These are phyloP conservation scores for Globodera rostochiensis DNA, from an alignment of 1,140 invertebrate genomes.

Conservation along the genomic window DNA sequence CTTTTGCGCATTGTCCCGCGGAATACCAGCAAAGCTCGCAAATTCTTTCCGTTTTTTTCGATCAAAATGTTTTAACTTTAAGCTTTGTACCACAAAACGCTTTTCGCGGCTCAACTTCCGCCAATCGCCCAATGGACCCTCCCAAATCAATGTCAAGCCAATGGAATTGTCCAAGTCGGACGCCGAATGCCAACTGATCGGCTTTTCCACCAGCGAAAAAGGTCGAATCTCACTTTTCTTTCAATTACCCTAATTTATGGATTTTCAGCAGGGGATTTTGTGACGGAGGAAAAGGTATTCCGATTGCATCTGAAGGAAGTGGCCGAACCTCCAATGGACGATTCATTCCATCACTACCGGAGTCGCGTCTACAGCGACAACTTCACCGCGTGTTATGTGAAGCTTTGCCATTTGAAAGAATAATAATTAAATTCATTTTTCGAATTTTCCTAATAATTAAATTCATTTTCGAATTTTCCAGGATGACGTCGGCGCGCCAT, in stretches of 20 bases:
- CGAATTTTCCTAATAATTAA: conserved; percentile 4
- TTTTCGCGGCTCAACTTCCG: conserved; percentile 25
- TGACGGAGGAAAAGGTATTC: conserved; percentile 19
- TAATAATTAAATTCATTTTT: not conserved
- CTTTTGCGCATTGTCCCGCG: conserved; percentile 28
- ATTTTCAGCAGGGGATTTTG: conserved; percentile 24
- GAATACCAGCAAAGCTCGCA: not conserved
- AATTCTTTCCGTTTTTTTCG: not conserved
- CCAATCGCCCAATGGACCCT: conserved; percentile 9
- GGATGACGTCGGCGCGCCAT: conserved; percentile 27
- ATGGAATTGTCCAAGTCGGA: not conserved
- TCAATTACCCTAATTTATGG: not conserved
- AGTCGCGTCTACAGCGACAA: conserved; percentile 17
- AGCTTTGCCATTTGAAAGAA: not conserved
- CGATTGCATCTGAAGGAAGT: conserved; percentile 15
- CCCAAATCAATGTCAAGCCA: conserved; percentile 9
- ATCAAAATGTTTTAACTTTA: not conserved
- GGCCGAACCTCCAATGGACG: conserved; percentile 1
- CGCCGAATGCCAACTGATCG: conserved; percentile 26
- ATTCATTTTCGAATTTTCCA: not conserved
- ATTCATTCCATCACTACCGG: conserved; percentile 15
- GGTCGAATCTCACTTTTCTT: not conserved
- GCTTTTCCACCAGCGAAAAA: conserved; percentile 35
- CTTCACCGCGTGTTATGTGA: conserved; percentile 41
- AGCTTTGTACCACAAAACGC: conserved; percentile 33